Base-by-base conservation (phyloP, 2,888 invertebrate species). In the Volucella bombylans region DNA sequence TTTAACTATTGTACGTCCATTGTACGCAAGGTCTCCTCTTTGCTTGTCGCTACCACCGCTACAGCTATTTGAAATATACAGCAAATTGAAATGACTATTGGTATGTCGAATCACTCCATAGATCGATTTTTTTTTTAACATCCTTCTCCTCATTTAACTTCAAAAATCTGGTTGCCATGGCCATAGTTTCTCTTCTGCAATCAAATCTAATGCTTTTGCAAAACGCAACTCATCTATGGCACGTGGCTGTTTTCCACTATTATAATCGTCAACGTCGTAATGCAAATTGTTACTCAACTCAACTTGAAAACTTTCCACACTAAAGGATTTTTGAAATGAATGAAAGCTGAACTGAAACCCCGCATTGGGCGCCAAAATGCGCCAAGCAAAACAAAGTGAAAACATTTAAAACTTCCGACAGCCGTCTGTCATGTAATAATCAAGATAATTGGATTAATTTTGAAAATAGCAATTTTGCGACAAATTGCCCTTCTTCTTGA, bases 371-470 rank as follows among this genome's bases (percentile, higher is more conserved):
- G 12, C 6, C 31, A 52, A 2, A 45, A 54, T 11, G 54, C 31
- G 11, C 43, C 9, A 67, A 6, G 39, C 14, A 38, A 8, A 41
- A n/a, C n/a, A 52, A 50, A 15, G 69, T 18, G 38, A 49, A 43
- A 62, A 54, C 23, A 55, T 82, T 62, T 68, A 55, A 69, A 76
- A 80, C 74, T 80, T 80, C 45, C 61, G 83, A 80, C 76, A 85
- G 71, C 74, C 79, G 80, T 85, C 83, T 76, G 83, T 76, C 80
- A 67, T 72, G 77, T 77, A 61, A 77, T 82, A 82, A 77, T 82
- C 82, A 77, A 61, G 71, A 80, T 85, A 76, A 85, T 85, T 85
- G 76, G 71, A 85, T 85, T 85, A 79, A 80, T 80, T 85, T 80
- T 23, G 50, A 72, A 49, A 71, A 80, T 71, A 55, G 43, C 83